These are phyloP conservation scores for Aphidius ervi DNA, from an alignment of 1,140 invertebrate species.

Conservation along the genomic window DNA sequence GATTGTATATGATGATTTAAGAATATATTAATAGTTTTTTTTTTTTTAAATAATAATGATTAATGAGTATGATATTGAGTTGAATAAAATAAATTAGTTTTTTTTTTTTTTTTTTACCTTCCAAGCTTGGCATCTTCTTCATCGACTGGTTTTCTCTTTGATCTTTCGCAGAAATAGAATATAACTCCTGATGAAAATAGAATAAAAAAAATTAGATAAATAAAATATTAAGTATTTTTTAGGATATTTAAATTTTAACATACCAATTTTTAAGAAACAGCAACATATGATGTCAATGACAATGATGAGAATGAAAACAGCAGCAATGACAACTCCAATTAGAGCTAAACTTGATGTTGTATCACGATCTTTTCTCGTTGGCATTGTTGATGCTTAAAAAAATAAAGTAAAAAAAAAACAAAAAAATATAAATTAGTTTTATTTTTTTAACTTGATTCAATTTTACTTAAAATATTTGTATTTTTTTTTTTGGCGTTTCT, in stretches of 20 bases:
- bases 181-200: conserved; percentile 60
- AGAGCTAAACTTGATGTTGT: conserved; percentile 70
- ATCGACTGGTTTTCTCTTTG: conserved; percentile 62
- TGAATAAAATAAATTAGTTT: conserved; percentile 2
- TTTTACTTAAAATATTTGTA: conserved; percentile 3
- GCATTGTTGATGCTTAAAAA: conserved; percentile 57
- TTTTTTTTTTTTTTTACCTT: conserved; percentile 62
- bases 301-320: conserved; percentile 69
- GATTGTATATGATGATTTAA: conserved; percentile 10
- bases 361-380: conserved; percentile 55
- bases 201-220: neutral
- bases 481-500: conserved; percentile 12
- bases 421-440: conserved; percentile 19
- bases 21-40: neutral
- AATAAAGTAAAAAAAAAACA: too few relatives aligned
- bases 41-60: neutral
- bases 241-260: conserved; percentile 1
- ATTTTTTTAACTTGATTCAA: neutral
- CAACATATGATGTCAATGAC: conserved; percentile 74
- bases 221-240: too few relatives aligned
- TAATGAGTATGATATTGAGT: neutral
- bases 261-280: conserved; percentile 60
- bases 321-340: conserved; percentile 71
- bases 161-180: conserved; percentile 65
- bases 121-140: conserved; percentile 77